Conservation (phyloP, 2,888 invertebrate genomes). For the Microctonus brassicae region DNA sequence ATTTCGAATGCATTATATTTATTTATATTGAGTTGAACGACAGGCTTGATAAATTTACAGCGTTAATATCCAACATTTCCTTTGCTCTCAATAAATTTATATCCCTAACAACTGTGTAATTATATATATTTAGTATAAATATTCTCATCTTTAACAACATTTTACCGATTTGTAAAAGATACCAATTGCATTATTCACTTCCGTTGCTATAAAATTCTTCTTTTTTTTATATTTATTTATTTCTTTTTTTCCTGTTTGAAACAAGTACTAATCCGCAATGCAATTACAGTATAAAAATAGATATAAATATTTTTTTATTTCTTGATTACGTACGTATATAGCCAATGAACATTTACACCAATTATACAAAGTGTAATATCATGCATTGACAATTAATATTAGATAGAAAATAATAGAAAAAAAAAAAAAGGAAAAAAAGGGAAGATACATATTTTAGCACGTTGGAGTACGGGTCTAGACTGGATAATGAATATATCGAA, state of each 20-base stretch:
- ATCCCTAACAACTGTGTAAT: neutral
- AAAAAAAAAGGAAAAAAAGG: no score
- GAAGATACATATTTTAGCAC: neutral
- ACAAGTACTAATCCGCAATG: neutral
- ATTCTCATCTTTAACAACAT: no score
- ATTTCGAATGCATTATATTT: constrained; percentile 36
- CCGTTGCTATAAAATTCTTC: neutral
- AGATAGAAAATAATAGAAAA: no score
- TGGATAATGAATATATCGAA: constrained; percentile 48
- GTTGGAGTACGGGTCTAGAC: constrained; percentile 39
- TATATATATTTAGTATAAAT: neutral
- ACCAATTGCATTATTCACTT: neutral
- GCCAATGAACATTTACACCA: neutral
- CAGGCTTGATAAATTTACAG: constrained; percentile 48
- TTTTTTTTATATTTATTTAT: neutral
- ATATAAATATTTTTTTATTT: no score
- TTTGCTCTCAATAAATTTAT: constrained; percentile 16
- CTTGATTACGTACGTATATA: neutral
- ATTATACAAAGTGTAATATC: constrained; percentile 19
- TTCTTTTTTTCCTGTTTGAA: neutral
- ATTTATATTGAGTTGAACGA: constrained; percentile 33
- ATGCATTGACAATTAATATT: constrained; percentile 20
- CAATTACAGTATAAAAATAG: no score
- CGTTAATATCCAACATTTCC: constrained; percentile 49
- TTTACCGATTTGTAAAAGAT: neutral